Conservation (phyloP, 2,113 vertebrate genomes). For the Corythaixoides concolor region DNA sequence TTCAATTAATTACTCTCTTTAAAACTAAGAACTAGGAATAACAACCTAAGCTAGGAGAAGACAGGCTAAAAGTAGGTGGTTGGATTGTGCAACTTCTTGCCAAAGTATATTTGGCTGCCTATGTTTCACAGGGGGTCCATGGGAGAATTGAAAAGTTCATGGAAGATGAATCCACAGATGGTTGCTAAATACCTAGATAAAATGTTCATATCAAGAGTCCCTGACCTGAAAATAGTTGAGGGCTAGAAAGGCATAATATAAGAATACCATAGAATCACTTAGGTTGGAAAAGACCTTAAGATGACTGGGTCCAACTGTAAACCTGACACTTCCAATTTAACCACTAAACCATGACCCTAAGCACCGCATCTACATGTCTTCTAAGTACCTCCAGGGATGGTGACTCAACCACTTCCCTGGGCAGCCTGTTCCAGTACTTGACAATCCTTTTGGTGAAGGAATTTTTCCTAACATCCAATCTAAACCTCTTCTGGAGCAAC, state of each 20-base stretch:
- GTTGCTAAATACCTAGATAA: not conserved
- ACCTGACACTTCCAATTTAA: not conserved
- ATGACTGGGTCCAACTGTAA: not conserved
- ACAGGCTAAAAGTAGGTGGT: not conserved
- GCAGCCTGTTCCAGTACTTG: not conserved
- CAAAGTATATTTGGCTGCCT: not conserved
- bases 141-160: not conserved
- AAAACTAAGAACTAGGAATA: not conserved
- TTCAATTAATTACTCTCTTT: not conserved
- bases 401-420: too few relatives aligned
- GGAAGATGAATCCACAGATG: not conserved
- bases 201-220: not conserved
- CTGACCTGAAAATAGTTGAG: not conserved
- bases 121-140: not conserved
- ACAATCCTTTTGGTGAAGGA: not conserved
- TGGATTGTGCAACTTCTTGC: not conserved
- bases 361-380: too few relatives aligned
- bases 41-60: not conserved
- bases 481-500: not conserved
- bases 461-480: not conserved
- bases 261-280: not conserved
- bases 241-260: not conserved
- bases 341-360: not conserved
- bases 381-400: too few relatives aligned
- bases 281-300: not conserved